A percentile compares a stretch with the other conserved stretches of the same genome.
Conservation (phyloP, 2,113 vertebrate species). For the Myodes glareolus region DNA sequence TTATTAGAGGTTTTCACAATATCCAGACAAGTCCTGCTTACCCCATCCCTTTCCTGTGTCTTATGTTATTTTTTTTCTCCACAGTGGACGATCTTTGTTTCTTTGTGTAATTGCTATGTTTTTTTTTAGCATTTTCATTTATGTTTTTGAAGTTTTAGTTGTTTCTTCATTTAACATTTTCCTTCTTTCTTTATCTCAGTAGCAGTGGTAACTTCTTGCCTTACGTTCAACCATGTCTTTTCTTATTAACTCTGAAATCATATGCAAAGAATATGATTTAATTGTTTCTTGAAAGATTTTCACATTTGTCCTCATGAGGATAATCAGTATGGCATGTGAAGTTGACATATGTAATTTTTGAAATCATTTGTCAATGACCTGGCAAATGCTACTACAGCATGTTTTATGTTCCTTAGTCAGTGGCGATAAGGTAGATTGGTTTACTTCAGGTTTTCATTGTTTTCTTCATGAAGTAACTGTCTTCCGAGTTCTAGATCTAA, state of each 20-base stretch:
- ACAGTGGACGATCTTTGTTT: background rate
- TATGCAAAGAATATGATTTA: background rate
- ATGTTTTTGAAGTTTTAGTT: background rate
- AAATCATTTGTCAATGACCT: background rate
- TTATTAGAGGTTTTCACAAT: background rate
- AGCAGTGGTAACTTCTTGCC: background rate
- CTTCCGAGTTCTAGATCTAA: background rate
- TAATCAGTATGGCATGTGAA: background rate
- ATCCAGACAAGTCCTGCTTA: background rate
- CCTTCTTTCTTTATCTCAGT: background rate
- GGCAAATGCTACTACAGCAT: background rate
- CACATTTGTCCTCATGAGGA: background rate
- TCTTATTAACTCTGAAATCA: background rate
- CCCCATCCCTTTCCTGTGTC: background rate
- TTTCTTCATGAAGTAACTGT: background rate
- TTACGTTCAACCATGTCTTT: background rate
- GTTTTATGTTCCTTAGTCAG: background rate
- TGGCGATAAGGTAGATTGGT: background rate
- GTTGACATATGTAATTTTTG: conserved; percentile 2
- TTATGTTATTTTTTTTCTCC: background rate
- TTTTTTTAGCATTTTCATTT: background rate
- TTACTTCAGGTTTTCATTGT: background rate
- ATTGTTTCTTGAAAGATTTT: background rate
- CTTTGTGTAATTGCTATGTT: background rate
- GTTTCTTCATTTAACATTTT: background rate